A percentile compares a stretch with the other conserved stretches of the same genome.
Evolutionary conservation across 2,113 vertebrate species (phyloP).

Genomic region (Eonycteris spelaea): DNA sequence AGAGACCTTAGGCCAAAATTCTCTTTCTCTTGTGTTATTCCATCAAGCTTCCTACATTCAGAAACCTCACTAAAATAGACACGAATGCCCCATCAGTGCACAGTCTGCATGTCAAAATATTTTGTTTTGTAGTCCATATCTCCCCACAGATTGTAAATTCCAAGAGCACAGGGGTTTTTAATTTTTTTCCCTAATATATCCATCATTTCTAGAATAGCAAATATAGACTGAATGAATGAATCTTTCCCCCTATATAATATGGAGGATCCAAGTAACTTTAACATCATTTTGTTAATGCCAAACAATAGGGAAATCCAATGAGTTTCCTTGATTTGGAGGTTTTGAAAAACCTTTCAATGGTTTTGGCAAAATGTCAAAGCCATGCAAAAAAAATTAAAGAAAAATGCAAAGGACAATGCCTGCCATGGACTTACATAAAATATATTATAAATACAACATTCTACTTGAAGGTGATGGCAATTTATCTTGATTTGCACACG

Average conservation of each 20-base stretch:
- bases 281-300: neutral
- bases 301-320: neutral
- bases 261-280: neutral
- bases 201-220: neutral
- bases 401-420: neutral
- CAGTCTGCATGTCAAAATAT: neutral
- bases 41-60: neutral
- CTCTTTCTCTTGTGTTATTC: neutral
- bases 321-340: neutral
- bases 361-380: neutral
- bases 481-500: neutral
- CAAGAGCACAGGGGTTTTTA: neutral
- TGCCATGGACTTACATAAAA: neutral
- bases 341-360: neutral
- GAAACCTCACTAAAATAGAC: neutral
- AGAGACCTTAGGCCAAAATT: neutral
- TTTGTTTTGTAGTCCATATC: neutral
- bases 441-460: neutral
- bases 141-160: neutral
- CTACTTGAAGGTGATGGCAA: neutral
- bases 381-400: neutral
- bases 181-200: neutral
- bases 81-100: neutral
- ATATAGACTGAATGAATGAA: neutral
- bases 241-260: neutral